A percentile compares a stretch with the other conserved stretches of the same genome.
These are phyloP conservation scores for Parelbella ahira DNA, from an alignment of 2,888 invertebrate species.

Conservation along the genomic window DNA sequence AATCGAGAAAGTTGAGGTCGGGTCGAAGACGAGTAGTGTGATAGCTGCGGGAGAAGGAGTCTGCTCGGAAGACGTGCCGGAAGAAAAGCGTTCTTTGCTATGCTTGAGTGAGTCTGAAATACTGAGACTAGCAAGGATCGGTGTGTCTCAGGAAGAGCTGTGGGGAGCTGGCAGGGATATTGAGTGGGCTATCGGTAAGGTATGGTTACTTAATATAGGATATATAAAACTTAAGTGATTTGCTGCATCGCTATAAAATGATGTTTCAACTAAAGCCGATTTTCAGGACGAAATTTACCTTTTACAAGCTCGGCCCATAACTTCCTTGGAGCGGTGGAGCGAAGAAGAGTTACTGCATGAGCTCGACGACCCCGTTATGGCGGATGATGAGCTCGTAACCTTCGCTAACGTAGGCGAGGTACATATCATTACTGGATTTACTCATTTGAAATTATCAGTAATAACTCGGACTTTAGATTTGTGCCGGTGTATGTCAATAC, in stretches of 20 bases:
- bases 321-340: slow-evolving; percentile 85
- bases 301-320: slow-evolving; percentile 90
- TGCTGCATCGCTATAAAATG: no score
- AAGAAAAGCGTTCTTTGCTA: slow-evolving; percentile 54
- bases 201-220: no score
- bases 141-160: slow-evolving; percentile 81
- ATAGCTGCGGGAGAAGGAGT: slow-evolving; percentile 65
- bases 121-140: slow-evolving; percentile 72
- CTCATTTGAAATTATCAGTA: no score
- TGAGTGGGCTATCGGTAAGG: slow-evolving; percentile 87
- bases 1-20: slow-evolving; percentile 67
- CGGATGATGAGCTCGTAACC: slow-evolving; percentile 83
- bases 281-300: slow-evolving; percentile 80
- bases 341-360: slow-evolving; percentile 91
- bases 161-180: slow-evolving; percentile 88
- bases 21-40: slow-evolving; percentile 76
- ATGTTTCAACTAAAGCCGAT: no score
- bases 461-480: no score
- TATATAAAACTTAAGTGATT: no score
- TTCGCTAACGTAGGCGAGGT: slow-evolving; percentile 89
- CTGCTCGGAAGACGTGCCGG: slow-evolving; percentile 53
- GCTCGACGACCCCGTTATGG: slow-evolving; percentile 84
- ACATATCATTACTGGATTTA: no score
- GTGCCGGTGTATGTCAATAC: no score
- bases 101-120: slow-evolving; percentile 80